Percentiles rank a stretch among this genome's conserved stretches.
These are phyloP conservation scores for Holothuria scabra DNA, from an alignment of 53 echinoderm and acorn worm species.

Conservation along the genomic window DNA sequence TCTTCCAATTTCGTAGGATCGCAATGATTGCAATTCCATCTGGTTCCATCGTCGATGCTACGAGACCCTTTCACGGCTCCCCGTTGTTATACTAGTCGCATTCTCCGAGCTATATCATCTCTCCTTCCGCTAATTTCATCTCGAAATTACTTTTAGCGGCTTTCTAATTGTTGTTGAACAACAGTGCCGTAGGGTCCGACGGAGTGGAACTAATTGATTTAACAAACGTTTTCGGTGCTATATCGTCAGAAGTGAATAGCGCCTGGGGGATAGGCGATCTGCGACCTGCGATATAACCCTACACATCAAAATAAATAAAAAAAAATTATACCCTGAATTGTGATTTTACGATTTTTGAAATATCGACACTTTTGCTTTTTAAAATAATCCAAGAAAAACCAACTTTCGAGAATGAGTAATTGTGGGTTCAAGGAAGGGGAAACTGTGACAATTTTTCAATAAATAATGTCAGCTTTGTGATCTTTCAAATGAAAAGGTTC, in stretches of 20 bases:
- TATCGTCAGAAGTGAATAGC: constrained; percentile 11
- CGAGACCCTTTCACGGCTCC: constrained; percentile 6
- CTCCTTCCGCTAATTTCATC: constrained; percentile 41
- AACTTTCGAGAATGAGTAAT: too few relatives aligned
- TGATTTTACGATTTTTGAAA: constrained; percentile 44
- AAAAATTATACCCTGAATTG: constrained; percentile 4
- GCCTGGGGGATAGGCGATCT: constrained; percentile 28
- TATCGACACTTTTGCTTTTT: constrained; percentile 30
- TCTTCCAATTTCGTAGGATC: constrained; percentile 24
- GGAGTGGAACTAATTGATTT: constrained; percentile 48
- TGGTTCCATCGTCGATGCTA: constrained; percentile 9
- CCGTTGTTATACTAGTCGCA: constrained; percentile 25
- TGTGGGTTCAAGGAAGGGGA: too few relatives aligned
- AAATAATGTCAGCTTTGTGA: too few relatives aligned
- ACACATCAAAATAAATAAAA: constrained; percentile 40
- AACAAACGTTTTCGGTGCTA: constrained; percentile 17
- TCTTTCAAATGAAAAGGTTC: too few relatives aligned
- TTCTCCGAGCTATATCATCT: not conserved
- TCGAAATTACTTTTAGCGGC: constrained; percentile 42
- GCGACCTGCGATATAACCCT: constrained; percentile 39
- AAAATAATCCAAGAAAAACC: too few relatives aligned
- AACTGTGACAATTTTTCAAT: too few relatives aligned
- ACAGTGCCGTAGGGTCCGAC: constrained; percentile 41
- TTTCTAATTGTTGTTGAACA: constrained; percentile 47
- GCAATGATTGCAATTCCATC: constrained; percentile 21